Conservation (phyloP, 1,140 invertebrate species). For the Drosophila carrolli region DNA sequence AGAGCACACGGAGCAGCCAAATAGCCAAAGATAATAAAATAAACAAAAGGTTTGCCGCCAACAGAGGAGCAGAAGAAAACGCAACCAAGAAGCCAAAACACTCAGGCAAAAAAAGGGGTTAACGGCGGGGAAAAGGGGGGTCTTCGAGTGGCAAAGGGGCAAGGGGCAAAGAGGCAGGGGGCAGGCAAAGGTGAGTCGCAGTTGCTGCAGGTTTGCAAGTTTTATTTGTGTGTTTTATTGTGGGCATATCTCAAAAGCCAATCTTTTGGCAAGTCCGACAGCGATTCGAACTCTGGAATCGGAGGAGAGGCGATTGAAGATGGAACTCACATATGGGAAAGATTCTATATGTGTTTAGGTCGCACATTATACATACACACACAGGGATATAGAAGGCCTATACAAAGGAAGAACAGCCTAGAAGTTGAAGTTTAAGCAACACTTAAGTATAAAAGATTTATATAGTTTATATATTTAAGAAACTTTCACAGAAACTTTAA, state of each 20-base stretch:
- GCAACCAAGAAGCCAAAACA: slow-evolving; percentile 57
- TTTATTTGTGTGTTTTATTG: slow-evolving; percentile 83
- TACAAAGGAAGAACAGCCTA: background rate
- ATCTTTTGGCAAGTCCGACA: slow-evolving; percentile 70
- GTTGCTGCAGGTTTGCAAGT: slow-evolving; percentile 75
- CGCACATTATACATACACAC: background rate
- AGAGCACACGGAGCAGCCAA: slow-evolving; percentile 57
- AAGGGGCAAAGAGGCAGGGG: slow-evolving; percentile 5
- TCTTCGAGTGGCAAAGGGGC: background rate
- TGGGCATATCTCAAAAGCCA: slow-evolving; percentile 80
- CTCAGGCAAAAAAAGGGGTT: slow-evolving; percentile 17
- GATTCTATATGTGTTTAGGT: slow-evolving; percentile 6
- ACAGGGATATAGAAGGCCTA: slow-evolving; percentile 4
- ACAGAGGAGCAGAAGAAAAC: slow-evolving; percentile 53
- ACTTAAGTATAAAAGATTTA: background rate
- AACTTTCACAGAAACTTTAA: too few relatives aligned
- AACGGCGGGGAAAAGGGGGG: background rate
- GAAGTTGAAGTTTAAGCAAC: background rate
- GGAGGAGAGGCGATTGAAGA: slow-evolving; percentile 47
- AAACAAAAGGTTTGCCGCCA: slow-evolving; percentile 79
- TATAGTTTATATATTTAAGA: background rate
- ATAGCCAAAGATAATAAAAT: slow-evolving; percentile 83
- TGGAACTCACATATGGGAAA: slow-evolving; percentile 30
- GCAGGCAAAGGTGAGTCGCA: slow-evolving; percentile 67
- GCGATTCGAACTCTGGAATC: slow-evolving; percentile 58